Evolutionary conservation across 2,888 invertebrate species (phyloP), one percentile per base, ranked within the genome.

Genomic region (Noctua fimbriata): DNA sequence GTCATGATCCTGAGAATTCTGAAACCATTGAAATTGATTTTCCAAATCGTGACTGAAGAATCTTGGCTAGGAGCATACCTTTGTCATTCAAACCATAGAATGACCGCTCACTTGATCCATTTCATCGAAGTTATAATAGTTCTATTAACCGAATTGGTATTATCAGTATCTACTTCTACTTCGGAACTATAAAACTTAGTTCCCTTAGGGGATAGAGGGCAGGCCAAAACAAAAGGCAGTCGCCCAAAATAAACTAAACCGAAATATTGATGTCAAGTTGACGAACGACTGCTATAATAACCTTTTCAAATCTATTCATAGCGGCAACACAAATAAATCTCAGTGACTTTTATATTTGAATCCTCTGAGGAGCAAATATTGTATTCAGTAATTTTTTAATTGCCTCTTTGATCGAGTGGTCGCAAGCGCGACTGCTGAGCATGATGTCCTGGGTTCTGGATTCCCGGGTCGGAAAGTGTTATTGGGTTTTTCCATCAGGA

Each of bases 141-240:
- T 60, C 32, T 52, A 32, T 28, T 28, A 63, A 32, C 12, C 2
- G 6, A 60, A 66, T 32, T 70, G 24, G 44, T 66, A 65, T 12
- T 71, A 70, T 81, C 76, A 76, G 66, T 81, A 58, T 41, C 60
- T 16, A 82, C 7, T 18, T 83, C 21, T 32, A 32, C 47, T 10
- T 67, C 21, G 16, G 36, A 67, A 84, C 21, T 55, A 32, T 49
- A 63, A 49, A 82, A 66, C 10, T 78, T 78, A 9, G 7, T 49
- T 24, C 44, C 16, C 83, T 36, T 36, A 2, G 16, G 58, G 66
- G 66, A 58, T 16, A 12, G 16, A 36, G 16, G 49, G 60, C 10
- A n/a, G 49, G 32, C 18, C 58, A 83, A 32, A 32, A 49, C 49
- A 77, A 32, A 49, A 47, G 18, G 7, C 18, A 58, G 18, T 36